A percentile compares a stretch with the other conserved stretches of the same genome.
Conservation (phyloP, 2,888 invertebrate genomes). For the Herminia tarsipennalis region DNA sequence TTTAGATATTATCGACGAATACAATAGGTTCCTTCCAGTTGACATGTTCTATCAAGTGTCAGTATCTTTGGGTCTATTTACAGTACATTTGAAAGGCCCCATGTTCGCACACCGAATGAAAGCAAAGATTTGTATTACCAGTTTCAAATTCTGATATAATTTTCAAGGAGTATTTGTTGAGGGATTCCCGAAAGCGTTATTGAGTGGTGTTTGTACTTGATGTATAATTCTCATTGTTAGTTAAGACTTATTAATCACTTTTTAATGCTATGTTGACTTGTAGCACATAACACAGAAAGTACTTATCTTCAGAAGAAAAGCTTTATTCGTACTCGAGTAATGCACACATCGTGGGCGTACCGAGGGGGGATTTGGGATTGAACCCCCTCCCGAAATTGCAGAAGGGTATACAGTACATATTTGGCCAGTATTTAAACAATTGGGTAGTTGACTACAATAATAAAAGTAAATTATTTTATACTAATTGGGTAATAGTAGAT, state of each 20-base stretch:
- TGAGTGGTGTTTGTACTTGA: neutral
- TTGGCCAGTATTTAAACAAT: too few species aligned
- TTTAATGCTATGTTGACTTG: too few species aligned
- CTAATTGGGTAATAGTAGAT: too few species aligned
- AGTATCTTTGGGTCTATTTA: slow-evolving; percentile 12
- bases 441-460: too few species aligned
- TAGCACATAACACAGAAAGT: too few species aligned
- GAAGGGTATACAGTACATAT: too few species aligned
- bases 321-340: too few species aligned
- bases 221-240: slow-evolving; percentile 1
- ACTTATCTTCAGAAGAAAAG: too few species aligned
- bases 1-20: slow-evolving; percentile 26
- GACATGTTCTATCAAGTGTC: slow-evolving; percentile 24
- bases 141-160: neutral
- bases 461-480: too few species aligned
- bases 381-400: too few species aligned
- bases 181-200: neutral
- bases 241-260: slow-evolving; percentile 1
- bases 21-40: slow-evolving; percentile 27
- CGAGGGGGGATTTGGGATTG: too few species aligned
- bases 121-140: neutral
- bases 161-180: neutral
- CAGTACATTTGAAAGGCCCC: neutral
- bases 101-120: slow-evolving; percentile 8
- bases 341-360: too few species aligned